These are phyloP conservation scores for Solea solea DNA, from an alignment of 2,113 vertebrate species.

Conservation along the genomic window DNA sequence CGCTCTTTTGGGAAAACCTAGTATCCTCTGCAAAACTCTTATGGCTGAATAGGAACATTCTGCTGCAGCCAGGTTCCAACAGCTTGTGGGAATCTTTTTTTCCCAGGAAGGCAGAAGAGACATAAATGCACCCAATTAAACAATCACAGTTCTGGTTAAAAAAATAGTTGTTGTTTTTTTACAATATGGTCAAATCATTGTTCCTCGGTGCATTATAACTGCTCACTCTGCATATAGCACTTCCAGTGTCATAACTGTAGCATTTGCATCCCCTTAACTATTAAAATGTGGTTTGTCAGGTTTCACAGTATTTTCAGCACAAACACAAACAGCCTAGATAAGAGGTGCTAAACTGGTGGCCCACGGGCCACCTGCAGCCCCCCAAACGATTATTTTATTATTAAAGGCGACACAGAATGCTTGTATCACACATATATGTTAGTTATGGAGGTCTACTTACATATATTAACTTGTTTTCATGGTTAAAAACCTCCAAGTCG, in stretches of 20 bases:
- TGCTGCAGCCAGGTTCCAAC: not conserved
- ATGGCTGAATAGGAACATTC: not conserved
- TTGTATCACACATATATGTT: too few relatives aligned
- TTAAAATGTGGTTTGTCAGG: conserved; percentile 7
- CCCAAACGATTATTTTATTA: too few relatives aligned
- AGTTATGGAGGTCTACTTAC: too few relatives aligned
- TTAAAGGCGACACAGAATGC: too few relatives aligned
- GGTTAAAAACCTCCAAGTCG: too few relatives aligned
- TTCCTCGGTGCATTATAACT: not conserved
- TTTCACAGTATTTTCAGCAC: conserved; percentile 19
- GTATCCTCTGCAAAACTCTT: not conserved
- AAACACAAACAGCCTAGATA: conserved; percentile 31
- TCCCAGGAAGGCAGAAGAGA: not conserved
- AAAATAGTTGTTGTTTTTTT: not conserved
- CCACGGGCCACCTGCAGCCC: too few relatives aligned
- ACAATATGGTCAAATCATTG: not conserved
- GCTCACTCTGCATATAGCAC: not conserved
- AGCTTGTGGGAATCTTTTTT: not conserved
- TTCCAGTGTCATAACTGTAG: not conserved
- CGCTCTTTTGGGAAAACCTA: not conserved
- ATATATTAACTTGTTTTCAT: too few relatives aligned
- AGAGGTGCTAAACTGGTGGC: not conserved
- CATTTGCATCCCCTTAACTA: not conserved
- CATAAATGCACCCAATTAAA: not conserved
- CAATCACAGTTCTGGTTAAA: too few relatives aligned